Evolutionary conservation across 1,140 invertebrate genomes (phyloP), one percentile per base, ranked within the genome.

Genomic region (Saccostrea echinata): DNA sequence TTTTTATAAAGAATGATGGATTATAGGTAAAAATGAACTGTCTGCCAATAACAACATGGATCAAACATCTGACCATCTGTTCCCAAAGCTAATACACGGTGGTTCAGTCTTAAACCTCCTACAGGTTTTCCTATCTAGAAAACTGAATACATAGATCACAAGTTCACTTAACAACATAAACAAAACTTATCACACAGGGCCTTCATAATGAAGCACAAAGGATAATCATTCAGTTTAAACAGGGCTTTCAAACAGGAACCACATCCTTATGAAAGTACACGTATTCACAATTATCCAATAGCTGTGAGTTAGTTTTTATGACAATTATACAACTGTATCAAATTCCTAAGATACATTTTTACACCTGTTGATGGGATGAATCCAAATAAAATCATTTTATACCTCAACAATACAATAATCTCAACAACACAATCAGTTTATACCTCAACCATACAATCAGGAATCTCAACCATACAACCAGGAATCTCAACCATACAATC

Each of bases 91-190:
- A 21, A 61, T 76, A 76, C 68, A 13, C 2, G 24, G 27, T 30
- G 68, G 11, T 33, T 30, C n/a, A 21, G 55, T 61, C 55, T 61
- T 33, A 27, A 16, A 9, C 13, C 68, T 33, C 68, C 8, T 27
- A 76, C 9, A 30, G 27, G 24, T 30, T 30, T 30, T 30, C 27
- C 68, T 76, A 76, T 76, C 68, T 33, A 33, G 0, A 33, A 13
- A 76, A 33, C 68, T 30, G 68, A 64, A 33, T 4, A 12, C 24
- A 18, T 16, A 30, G 11, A 76, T 33, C 68, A 76, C 27, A 76
- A 13, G 68, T 76, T 33, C 68, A 76, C 27, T 76, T 76, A 76
- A 13, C 68, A 76, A 76, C 68, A 76, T 30, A 76, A 76, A 76
- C 27, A 76, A 76, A 27, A 27, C 24, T 76, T 33, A 76, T 76